Conservation (phyloP, 2,888 invertebrate genomes). For the Harmothoe impar region DNA sequence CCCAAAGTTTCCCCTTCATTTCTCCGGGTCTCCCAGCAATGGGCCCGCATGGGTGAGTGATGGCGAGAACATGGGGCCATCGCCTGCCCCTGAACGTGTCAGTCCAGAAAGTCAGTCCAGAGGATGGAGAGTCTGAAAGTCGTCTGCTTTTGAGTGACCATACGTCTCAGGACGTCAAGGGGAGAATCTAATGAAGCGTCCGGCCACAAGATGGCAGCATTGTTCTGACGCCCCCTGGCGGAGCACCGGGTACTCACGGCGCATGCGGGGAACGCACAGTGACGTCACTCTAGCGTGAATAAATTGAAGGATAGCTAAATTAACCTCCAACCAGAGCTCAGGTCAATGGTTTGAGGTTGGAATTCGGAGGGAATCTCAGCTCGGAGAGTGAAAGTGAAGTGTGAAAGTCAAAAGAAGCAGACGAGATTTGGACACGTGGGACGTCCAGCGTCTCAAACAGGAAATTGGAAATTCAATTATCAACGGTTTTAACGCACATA, state of each 20-base stretch:
- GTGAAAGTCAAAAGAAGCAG: background rate
- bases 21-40: background rate
- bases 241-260: background rate
- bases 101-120: no score
- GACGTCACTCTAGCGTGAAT: slow-evolving; percentile 16
- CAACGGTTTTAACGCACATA: slow-evolving; percentile 25
- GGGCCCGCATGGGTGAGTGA: slow-evolving; percentile 29
- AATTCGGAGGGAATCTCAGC: background rate
- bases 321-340: background rate
- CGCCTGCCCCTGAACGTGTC: background rate
- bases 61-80: background rate
- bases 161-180: background rate
- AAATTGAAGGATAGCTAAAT: background rate
- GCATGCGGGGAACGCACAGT: slow-evolving; percentile 21
- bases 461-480: slow-evolving; percentile 36
- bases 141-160: no score
- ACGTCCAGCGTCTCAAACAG: background rate
- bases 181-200: background rate
- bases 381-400: background rate
- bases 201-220: slow-evolving; percentile 31
- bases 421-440: background rate
- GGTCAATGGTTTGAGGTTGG: background rate
- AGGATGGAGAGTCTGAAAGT: no score
- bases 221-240: background rate
- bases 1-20: slow-evolving; percentile 13